phyloP scores from a whole-genome alignment of 2,113 vertebrate genomes.

The Gymnogyps californianus region DNA sequence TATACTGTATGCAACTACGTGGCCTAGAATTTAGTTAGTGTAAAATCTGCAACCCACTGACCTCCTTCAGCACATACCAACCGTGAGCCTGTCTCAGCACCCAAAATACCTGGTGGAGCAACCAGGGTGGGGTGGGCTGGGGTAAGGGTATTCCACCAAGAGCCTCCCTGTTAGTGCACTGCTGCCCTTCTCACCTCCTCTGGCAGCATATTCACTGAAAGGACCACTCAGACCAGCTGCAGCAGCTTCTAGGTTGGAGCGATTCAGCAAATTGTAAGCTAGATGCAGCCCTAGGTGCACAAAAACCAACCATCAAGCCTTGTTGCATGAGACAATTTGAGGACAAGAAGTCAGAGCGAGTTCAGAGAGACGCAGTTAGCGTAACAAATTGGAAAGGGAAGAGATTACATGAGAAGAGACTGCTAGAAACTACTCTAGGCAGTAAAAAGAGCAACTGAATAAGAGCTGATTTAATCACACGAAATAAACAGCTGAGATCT shows the following conservation, averaged over 20 bases:
- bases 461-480: neutral
- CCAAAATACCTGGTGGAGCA: neutral
- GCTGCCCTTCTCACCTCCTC: neutral
- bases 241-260: neutral
- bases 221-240: neutral
- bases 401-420: neutral
- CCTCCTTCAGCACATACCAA: neutral
- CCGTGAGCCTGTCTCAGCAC: neutral
- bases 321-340: neutral
- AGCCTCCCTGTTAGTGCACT: neutral
- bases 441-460: neutral
- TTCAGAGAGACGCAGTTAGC: neutral
- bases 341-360: neutral
- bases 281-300: neutral
- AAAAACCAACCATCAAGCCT: neutral
- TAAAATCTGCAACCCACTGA: neutral
- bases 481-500: neutral
- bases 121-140: neutral
- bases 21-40: neutral
- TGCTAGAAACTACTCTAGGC: neutral
- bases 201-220: neutral
- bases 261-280: neutral
- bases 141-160: neutral
- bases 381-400: neutral
- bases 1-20: accelerated